Evolutionary conservation across 2,113 vertebrate species (phyloP), one percentile per base, ranked within the genome.

Genomic region (Scomber scombrus): DNA sequence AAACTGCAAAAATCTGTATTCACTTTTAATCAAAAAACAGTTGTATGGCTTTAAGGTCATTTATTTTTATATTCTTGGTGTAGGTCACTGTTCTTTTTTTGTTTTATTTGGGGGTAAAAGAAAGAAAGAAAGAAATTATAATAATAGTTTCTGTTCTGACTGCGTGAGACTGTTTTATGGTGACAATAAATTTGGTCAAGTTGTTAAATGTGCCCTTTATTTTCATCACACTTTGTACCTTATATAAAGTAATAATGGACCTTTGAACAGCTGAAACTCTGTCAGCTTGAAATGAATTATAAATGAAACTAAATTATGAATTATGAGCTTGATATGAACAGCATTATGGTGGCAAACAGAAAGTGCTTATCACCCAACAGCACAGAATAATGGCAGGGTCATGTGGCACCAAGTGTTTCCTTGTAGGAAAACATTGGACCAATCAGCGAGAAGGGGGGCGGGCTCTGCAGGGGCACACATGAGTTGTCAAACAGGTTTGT

Each of bases 401-500:
- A 93, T 13, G 14, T 92, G 89, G 71, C 63, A 26, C n/a, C 26
- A 16, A 55, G 34, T 31, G 14, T 51, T 88, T 91, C 85, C 88
- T 89, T 75, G 45, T 64, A 31, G 43, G 34, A 46, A 46, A 18
- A 60, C 15, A 75, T 52, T 67, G 88, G 90, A 15, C 87, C 80
- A 87, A 82, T 84, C 64, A 31, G 66, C 1, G 26, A 16, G 43
- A 55, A 62, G 51, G 87, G 51, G 87, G 89, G 88, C 78, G 78
- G 91, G 49, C 56, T 75, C 58, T 81, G 54, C 60, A 80, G 23
- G 47, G 45, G 73, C 75, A 55, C 78, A 58, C 67, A 56, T 51
- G 73, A 86, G 85, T 88, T 89, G 89, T 93, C 82, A 89, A 78
- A 94, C 94, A 93, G 91, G 94, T 94, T 93, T 67, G 71, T 73